Base-by-base conservation (phyloP, 2,888 invertebrate species). In the Stratiomys singularior region DNA sequence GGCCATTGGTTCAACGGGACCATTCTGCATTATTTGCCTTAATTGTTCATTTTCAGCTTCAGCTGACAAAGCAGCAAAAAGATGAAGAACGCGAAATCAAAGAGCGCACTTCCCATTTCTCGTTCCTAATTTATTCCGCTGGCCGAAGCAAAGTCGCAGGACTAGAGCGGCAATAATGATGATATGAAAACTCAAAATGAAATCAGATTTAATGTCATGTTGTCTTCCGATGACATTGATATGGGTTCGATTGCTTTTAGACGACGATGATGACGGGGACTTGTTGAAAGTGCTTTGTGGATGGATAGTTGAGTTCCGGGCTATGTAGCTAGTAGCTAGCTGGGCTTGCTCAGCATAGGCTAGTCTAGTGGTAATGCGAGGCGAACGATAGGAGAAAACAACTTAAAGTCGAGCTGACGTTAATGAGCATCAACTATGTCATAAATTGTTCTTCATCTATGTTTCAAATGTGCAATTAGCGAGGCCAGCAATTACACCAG, bases 191-290 rank as follows among this genome's bases (percentile, higher is more conserved):
- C 60, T 74, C 37, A 23, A 74, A 74, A 37, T 74, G 58, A 74
- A 74, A 74, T 37, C 60, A 30, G 58, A 74, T 74, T 74, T 74
- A 74, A 74, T 74, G 74, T 58, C 44, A 74, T 74, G 74, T 74
- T 74, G 74, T 74, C 74, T 74, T 30, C 37, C 60, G 18, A 58
- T 74, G 74, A 74, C 74, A 74, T 74, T 74, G 74, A 74, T 74
- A 58, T 37, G 74, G 74, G 74, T 74, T 60, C 74, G 23, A 74
- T 58, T 74, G 37, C 58, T 74, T 21, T 60, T 60, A 15, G 30
- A 37, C 21, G 30, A 37, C 28, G 37, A n/a, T 56, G 28, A n/a
- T 30, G 52, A 30, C 21, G 52, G 60, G 60, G 30, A 27, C 66
- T 30, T 2, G 30, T 30, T 11, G 37, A 18, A 37, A 11, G 13